Evolutionary conservation across 2,888 invertebrate species (phyloP), one percentile per base, ranked within the genome.

Genomic region (Leptinotarsa rubiginosa): DNA sequence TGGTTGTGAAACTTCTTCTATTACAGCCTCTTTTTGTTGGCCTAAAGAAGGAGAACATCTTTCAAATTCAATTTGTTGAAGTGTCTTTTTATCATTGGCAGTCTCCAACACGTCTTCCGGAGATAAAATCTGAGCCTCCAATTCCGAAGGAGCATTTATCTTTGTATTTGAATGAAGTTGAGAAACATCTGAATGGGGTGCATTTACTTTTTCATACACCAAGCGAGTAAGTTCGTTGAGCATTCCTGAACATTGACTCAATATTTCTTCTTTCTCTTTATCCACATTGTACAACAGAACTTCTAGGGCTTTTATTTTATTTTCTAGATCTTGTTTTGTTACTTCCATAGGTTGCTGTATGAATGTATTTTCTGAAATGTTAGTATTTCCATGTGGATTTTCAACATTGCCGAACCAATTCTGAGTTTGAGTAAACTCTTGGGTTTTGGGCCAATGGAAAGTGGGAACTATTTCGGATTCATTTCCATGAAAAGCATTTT

Each of bases 241-340:
- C 77, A 88, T 83, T 76, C 85, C 84, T 49, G 86, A 84, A 72
- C 87, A 87, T 79, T 87, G 86, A 12, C 80, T 72, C 41, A 87
- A 72, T 16, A 87, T 83, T 65, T 86, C 84, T 47, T 87, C 85
- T 71, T 87, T 88, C 79, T 87, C 87, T 80, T 86, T 84, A 77
- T 88, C 88, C 3, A 85, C 81, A 73, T 86, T 86, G 64, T 86
- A 87, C 54, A 89, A 82, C 74, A 88, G 86, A 49, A 86, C 86
- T 75, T 88, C 87, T 18, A 89, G 76, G 3, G 86, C 84, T 77
- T 86, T 85, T 4, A 89, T 83, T 83, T 87, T 88, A 3, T 84
- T 82, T 20, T 85, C 78, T 4, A 88, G 77, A 41, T 85, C 83
- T 65, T 84, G 83, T 69, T 87, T 87, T 2, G 81, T 82, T 69